Conservation (phyloP, 2,888 invertebrate genomes). For the Xylota segnis region DNA sequence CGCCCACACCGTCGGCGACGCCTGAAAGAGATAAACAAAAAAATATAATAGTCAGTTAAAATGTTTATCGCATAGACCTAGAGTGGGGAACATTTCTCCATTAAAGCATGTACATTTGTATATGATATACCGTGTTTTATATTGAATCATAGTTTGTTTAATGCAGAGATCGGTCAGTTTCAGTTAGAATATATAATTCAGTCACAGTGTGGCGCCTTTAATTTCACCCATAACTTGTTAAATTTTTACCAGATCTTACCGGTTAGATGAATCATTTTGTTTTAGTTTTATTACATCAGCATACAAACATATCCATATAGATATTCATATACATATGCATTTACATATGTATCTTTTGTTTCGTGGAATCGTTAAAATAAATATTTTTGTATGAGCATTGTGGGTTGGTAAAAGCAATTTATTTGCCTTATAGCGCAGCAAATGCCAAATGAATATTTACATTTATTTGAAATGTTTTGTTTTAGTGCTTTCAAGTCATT, state of each 20-base stretch:
- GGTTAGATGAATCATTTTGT: slow-evolving; percentile 42
- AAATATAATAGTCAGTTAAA: slow-evolving; percentile 12
- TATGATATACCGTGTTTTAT: too few species aligned
- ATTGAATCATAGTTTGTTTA: slow-evolving; percentile 16
- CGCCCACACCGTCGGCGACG: slow-evolving; percentile 99
- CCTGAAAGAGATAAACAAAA: slow-evolving; percentile 88
- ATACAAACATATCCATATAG: neutral
- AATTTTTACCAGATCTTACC: slow-evolving; percentile 45
- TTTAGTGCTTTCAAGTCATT: too few species aligned
- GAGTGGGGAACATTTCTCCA: neutral
- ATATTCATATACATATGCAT: too few species aligned
- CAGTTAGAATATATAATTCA: slow-evolving; percentile 22
- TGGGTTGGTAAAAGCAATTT: neutral
- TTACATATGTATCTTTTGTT: slow-evolving; percentile 2
- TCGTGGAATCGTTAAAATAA: neutral
- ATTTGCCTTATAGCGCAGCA: neutral
- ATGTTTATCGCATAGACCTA: neutral
- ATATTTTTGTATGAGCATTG: neutral
- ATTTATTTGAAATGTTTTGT: neutral
- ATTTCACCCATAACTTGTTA: slow-evolving; percentile 23
- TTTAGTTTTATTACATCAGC: slow-evolving; percentile 26
- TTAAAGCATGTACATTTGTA: too few species aligned
- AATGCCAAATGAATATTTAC: neutral
- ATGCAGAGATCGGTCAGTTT: slow-evolving; percentile 29
- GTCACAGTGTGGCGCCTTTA: slow-evolving; percentile 8